Evolutionary conservation across 2,888 invertebrate genomes (phyloP), one percentile per base, ranked within the genome.

Genomic region (Scaeva pyrastri): DNA sequence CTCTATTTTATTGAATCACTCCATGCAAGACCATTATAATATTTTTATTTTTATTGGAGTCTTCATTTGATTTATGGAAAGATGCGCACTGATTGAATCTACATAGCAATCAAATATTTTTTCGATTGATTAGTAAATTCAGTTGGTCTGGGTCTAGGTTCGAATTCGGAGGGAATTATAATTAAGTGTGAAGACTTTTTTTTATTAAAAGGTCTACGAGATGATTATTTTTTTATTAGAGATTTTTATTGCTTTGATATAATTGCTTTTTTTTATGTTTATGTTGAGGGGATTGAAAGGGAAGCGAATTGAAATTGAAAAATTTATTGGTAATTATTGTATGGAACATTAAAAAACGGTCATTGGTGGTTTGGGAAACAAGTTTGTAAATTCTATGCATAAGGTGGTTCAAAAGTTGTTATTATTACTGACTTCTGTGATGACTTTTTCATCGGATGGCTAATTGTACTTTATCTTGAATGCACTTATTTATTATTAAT

Each of bases 151-250:
- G n/a, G n/a, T n/a, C n/a, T 64, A 43, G 31, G 31, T 31, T 31
- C 6, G n/a, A n/a, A n/a, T n/a, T n/a, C n/a, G n/a, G n/a, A n/a
- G 31, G 41, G 45, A 26, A n/a, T 31, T n/a, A 45, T 68, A 80
- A 79, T 70, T 64, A 43, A 58, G 74, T 78, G 74, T 74, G 62
- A 50, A 74, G 62, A 71, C 21, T n/a, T 64, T 81, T n/a, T 71
- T 23, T 26, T 41, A 83, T 74, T 71, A 21, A 70, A 55, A 64
- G 78, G 55, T 62, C 45, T 31, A 31, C 31, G 36, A 19, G 19
- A 48, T 66, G 48, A 48, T 66, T 56, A 52, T 56, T 26, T 62
- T 31, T 66, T 45, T 23, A 75, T 36, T 56, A 58, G 21, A 11
- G 45, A 56, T 75, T 58, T 55, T n/a, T 56, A 70, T 77, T 77